phyloP scores from a whole-genome alignment of 1,140 invertebrate species.

The Aricia agestis region DNA sequence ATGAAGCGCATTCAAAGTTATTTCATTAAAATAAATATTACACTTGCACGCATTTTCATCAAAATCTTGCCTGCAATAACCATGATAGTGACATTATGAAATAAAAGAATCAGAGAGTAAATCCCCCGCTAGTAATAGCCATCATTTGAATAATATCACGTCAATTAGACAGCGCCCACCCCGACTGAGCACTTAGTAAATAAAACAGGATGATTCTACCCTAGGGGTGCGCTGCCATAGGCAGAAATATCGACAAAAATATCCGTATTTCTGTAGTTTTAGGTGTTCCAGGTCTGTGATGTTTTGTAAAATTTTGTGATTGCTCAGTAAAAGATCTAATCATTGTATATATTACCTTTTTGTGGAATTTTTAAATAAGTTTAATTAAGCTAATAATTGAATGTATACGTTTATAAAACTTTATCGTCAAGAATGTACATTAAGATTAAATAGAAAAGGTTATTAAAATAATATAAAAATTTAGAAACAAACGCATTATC shows the following conservation, averaged over 20 bases:
- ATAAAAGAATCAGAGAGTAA: slow-evolving; percentile 28
- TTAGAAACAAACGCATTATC: neutral
- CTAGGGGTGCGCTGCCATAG: slow-evolving; percentile 15
- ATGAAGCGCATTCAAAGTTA: too few relatives aligned
- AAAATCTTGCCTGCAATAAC: neutral
- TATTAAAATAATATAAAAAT: neutral
- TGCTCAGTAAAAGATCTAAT: too few relatives aligned
- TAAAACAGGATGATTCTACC: slow-evolving; percentile 44
- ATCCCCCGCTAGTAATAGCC: slow-evolving; percentile 39
- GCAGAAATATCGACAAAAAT: neutral
- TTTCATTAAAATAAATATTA: too few relatives aligned
- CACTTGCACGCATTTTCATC: too few relatives aligned
- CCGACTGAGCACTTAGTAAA: slow-evolving; percentile 57
- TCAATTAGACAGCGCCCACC: slow-evolving; percentile 53
- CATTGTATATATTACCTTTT: too few relatives aligned
- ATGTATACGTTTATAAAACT: neutral
- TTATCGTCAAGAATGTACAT: neutral
- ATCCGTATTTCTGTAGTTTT: too few relatives aligned
- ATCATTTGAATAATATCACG: slow-evolving; percentile 54
- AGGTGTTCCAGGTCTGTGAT: too few relatives aligned
- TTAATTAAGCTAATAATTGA: neutral
- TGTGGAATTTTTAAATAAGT: neutral
- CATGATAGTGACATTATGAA: slow-evolving; percentile 11
- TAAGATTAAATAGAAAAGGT: neutral
- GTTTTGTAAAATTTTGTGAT: too few relatives aligned